Evolutionary conservation across 2,888 invertebrate species (phyloP).

Genomic region (Metacarcinus magister): DNA sequence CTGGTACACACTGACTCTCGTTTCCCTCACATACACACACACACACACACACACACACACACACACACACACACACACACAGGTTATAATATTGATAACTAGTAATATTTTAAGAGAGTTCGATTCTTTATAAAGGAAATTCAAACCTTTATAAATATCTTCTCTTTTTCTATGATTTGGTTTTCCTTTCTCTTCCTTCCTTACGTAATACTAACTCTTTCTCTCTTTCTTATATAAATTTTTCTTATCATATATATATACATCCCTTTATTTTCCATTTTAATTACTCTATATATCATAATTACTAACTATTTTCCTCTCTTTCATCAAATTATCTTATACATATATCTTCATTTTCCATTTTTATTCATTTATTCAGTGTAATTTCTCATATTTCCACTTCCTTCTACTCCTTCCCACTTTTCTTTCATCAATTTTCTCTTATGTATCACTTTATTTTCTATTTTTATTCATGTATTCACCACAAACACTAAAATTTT

Average conservation of each 20-base stretch:
- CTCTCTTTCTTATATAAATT: too few species aligned
- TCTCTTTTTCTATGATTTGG: too few species aligned
- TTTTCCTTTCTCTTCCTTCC: too few species aligned
- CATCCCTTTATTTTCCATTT: too few species aligned
- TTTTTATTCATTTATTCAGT: background rate
- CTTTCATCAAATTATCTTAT: background rate
- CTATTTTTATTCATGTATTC: background rate
- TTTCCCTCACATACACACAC: background rate
- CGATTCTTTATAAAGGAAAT: background rate
- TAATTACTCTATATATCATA: too few species aligned
- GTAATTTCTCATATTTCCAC: background rate
- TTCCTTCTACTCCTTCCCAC: background rate
- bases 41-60: background rate
- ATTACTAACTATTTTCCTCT: background rate
- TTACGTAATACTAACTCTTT: too few species aligned
- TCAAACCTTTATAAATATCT: too few species aligned
- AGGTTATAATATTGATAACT: too few species aligned
- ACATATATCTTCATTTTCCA: background rate
- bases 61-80: background rate
- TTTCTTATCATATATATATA: too few species aligned
- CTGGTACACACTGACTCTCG: background rate
- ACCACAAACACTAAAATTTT: background rate
- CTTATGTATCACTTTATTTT: background rate
- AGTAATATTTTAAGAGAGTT: background rate
- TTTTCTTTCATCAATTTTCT: background rate